Conservation (phyloP, 2,888 invertebrate species). For the Parasteatoda lunata region DNA sequence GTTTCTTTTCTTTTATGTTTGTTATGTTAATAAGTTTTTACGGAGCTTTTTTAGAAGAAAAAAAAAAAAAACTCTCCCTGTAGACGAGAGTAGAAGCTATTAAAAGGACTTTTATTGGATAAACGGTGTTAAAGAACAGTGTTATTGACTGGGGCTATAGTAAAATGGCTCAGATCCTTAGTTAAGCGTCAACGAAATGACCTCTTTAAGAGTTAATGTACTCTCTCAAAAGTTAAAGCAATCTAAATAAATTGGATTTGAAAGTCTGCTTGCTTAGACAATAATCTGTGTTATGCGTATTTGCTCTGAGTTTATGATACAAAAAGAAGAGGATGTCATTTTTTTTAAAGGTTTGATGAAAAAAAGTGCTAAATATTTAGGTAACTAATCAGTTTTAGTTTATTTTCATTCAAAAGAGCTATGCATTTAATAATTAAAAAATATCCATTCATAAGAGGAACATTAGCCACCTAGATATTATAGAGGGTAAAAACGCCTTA, state of each 20-base stretch:
- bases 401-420: too few relatives aligned
- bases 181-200: background rate
- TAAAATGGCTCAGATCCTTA: too few relatives aligned
- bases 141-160: background rate
- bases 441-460: too few relatives aligned
- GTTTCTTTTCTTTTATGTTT: background rate
- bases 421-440: too few relatives aligned
- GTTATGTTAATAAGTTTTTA: background rate
- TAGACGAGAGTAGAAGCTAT: background rate
- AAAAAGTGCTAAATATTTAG: too few relatives aligned
- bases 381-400: too few relatives aligned
- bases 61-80: background rate
- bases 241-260: conserved; percentile 3
- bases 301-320: too few relatives aligned
- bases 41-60: background rate
- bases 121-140: background rate
- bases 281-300: too few relatives aligned
- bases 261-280: background rate
- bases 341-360: too few relatives aligned
- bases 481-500: too few relatives aligned
- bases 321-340: too few relatives aligned
- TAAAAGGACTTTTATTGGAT: conserved; percentile 1
- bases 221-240: conserved; percentile 3
- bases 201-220: background rate
- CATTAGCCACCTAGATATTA: too few relatives aligned